Conservation (phyloP, 92 coral and sea anemone species). For the Diadumene lineata region DNA sequence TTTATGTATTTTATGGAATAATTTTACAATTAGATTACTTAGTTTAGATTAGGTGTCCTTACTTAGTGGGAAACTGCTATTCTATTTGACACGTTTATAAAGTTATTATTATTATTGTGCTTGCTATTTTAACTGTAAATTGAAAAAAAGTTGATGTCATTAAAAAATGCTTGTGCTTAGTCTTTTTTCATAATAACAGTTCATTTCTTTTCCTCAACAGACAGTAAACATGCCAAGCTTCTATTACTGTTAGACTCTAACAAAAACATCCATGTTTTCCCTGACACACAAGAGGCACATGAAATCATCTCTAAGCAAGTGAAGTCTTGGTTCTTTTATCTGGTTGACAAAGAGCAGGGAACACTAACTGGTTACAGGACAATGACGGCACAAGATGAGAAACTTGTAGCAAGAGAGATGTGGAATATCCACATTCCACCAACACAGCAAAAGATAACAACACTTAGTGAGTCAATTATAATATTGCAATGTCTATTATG, state of each 20-base stretch:
- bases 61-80: too few species aligned
- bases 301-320: constrained; percentile 62
- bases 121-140: too few species aligned
- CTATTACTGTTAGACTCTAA: constrained; percentile 86
- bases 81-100: too few species aligned
- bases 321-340: constrained; percentile 74
- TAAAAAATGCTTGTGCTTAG: too few species aligned
- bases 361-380: constrained; percentile 74
- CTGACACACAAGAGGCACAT: constrained; percentile 75
- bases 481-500: too few species aligned
- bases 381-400: constrained; percentile 39
- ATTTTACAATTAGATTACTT: too few species aligned
- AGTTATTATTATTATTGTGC: too few species aligned
- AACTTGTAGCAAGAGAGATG: constrained; percentile 72
- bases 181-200: too few species aligned
- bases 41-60: too few species aligned
- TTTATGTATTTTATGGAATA: too few species aligned
- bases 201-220: too few species aligned
- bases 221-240: constrained; percentile 86
- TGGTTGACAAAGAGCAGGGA: constrained; percentile 67
- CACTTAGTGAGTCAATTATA: constrained; percentile 61
- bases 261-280: constrained; percentile 79
- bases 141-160: too few species aligned
- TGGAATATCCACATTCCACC: constrained; percentile 90
- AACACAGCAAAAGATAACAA: constrained; percentile 76